A percentile compares a stretch with the other conserved stretches of the same genome.
Evolutionary conservation across 2,797 vertebrate genomes (phyloP).

Genomic region (Ateles fusciceps): DNA sequence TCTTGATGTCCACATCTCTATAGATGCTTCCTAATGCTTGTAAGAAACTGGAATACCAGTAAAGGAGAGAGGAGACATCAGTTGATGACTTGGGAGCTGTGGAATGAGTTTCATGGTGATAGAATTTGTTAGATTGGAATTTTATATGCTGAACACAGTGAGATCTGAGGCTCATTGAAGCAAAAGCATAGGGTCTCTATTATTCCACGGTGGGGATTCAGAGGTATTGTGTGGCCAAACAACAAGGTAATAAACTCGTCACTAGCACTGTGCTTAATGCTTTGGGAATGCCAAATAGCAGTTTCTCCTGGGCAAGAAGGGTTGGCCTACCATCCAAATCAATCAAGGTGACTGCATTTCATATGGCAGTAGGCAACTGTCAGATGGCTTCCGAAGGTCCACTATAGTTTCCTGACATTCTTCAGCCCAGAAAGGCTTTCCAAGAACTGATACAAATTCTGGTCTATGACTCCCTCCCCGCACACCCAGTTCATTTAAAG

Average conservation of each 20-base stretch:
- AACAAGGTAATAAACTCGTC: neutral
- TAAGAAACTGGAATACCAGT: neutral
- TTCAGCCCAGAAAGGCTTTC: neutral
- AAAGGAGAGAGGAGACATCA: neutral
- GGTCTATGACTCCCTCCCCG: no score
- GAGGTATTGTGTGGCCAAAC: neutral
- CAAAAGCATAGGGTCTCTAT: neutral
- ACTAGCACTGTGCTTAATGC: neutral
- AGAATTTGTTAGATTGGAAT: neutral
- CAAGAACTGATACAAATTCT: slow-evolving; percentile 27
- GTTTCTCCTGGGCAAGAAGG: neutral
- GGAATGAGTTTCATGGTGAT: neutral
- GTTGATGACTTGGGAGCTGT: neutral
- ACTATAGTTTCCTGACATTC: neutral
- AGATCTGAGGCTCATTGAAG: neutral
- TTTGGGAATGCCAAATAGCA: neutral
- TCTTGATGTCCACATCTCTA: neutral
- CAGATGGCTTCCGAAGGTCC: neutral
- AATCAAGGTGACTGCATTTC: neutral
- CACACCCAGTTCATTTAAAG: no score
- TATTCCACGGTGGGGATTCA: neutral
- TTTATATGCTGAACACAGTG: neutral
- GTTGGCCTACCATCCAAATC: neutral
- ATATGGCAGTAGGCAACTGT: neutral
- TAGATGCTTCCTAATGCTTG: neutral